phyloP scores from a whole-genome alignment of 2,888 invertebrate species.

The Philaethria dido region DNA sequence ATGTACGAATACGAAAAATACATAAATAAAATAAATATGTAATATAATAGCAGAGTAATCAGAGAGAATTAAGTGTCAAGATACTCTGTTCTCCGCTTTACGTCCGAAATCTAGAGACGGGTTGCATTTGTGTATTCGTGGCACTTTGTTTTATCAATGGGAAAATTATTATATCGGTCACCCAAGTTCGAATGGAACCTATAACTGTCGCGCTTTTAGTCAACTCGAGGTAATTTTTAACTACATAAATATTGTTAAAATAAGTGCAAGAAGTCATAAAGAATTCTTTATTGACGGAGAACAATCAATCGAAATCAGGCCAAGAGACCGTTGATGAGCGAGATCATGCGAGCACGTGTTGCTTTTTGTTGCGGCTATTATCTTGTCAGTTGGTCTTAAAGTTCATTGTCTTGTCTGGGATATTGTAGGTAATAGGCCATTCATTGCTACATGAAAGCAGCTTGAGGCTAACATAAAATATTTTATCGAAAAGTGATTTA shows the following conservation, averaged over 20 bases:
- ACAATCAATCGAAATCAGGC: constrained; percentile 60
- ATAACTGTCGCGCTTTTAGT: no score
- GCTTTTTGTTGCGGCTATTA: constrained; percentile 65
- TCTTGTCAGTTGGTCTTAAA: constrained; percentile 62
- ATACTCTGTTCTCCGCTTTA: no score
- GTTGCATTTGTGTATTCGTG: no score
- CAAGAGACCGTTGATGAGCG: constrained; percentile 59
- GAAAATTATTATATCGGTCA: no score
- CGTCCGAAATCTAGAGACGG: no score
- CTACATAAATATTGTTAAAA: background rate
- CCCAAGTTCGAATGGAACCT: no score
- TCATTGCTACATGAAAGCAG: constrained; percentile 24
- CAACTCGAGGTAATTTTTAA: background rate
- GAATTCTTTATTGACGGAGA: constrained; percentile 44
- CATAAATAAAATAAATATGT: no score
- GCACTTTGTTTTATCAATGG: no score
- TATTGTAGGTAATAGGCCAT: constrained; percentile 36
- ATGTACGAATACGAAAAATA: no score
- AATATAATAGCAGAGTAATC: no score
- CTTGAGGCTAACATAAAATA: constrained; percentile 11
- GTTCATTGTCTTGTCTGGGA: constrained; percentile 41
- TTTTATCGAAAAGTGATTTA: constrained; percentile 16
- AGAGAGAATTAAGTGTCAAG: no score
- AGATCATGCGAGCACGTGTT: constrained; percentile 73
- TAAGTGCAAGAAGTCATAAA: constrained; percentile 28